Percentiles rank a stretch among this genome's conserved stretches.
Conservation (phyloP, 2,113 vertebrate species). For the Thymallus thymallus region DNA sequence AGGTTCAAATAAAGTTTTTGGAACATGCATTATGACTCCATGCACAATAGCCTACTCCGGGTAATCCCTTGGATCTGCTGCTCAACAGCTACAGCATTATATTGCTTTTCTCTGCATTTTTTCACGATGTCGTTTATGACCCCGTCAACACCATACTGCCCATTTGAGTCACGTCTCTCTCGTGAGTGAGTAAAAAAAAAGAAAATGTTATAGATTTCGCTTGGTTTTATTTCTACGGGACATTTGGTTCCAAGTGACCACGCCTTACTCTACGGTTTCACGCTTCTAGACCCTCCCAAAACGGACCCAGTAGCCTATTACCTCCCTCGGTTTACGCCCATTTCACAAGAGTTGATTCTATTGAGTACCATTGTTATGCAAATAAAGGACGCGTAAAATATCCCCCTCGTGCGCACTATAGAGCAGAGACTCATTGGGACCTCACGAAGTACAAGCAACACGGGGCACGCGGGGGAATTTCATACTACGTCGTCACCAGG, state of each 20-base stretch:
- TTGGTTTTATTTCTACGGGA: constrained; percentile 21
- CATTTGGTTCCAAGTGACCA: constrained; percentile 23
- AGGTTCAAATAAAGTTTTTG: not conserved
- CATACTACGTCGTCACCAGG: constrained; percentile 47
- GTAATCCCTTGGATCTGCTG: not conserved
- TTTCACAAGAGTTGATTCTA: constrained; percentile 69
- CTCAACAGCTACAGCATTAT: not conserved
- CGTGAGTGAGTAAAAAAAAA: constrained; percentile 12
- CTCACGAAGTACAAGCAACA: constrained; percentile 54
- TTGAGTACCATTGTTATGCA: constrained; percentile 86
- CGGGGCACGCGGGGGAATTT: constrained; percentile 59
- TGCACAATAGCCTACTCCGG: not conserved
- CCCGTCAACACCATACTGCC: constrained; percentile 20
- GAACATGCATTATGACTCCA: not conserved
- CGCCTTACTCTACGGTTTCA: constrained; percentile 30
- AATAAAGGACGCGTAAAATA: constrained; percentile 83
- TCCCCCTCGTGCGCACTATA: constrained; percentile 61
- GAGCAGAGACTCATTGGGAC: constrained; percentile 63
- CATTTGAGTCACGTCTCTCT: constrained; percentile 2
- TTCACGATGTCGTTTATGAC: constrained; percentile 22
- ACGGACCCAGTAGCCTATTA: constrained; percentile 65
- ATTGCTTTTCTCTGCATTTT: not conserved
- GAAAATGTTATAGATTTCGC: not conserved
- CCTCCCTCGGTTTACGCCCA: constrained; percentile 63
- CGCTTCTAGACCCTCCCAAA: constrained; percentile 50